Percentiles rank a stretch among this genome's conserved stretches.
These are phyloP conservation scores for Pyxicephalus adspersus DNA, from an alignment of 2,113 vertebrate genomes.

Conservation along the genomic window DNA sequence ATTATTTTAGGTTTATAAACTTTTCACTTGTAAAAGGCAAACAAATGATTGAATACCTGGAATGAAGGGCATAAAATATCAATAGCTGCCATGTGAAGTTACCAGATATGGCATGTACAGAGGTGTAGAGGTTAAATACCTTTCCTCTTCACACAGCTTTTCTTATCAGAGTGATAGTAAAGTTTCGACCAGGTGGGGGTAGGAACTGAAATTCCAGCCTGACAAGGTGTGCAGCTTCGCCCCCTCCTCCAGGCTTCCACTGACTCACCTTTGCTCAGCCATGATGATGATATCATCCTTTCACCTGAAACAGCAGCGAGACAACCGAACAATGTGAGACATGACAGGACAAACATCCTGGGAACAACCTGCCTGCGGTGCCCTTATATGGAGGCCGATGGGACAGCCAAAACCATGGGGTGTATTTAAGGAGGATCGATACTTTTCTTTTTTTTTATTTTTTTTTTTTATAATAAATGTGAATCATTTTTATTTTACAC, in stretches of 20 bases:
- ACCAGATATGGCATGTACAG: background rate
- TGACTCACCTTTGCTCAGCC: background rate
- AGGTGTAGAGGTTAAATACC: background rate
- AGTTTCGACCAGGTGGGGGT: constrained; percentile 17
- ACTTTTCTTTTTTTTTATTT: background rate
- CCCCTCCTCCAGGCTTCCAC: background rate
- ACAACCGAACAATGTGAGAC: background rate
- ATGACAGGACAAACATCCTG: constrained; percentile 38
- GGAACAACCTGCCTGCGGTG: background rate
- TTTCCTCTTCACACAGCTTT: background rate
- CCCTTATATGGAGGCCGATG: constrained; percentile 29
- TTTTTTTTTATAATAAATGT: too few species aligned
- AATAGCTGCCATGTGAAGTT: too few species aligned
- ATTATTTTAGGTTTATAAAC: too few species aligned
- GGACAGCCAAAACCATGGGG: too few species aligned
- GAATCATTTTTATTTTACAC: too few species aligned
- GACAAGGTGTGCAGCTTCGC: background rate
- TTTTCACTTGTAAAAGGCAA: too few species aligned
- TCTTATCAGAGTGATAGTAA: constrained; percentile 9
- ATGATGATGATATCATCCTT: constrained; percentile 25
- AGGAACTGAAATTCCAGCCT: background rate
- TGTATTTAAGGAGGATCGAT: background rate
- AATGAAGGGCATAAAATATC: too few species aligned
- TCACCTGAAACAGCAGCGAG: constrained; percentile 10
- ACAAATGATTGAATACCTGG: too few species aligned